Evolutionary conservation across 1,140 invertebrate species (phyloP).

Genomic region (Aradophagus sp.): DNA sequence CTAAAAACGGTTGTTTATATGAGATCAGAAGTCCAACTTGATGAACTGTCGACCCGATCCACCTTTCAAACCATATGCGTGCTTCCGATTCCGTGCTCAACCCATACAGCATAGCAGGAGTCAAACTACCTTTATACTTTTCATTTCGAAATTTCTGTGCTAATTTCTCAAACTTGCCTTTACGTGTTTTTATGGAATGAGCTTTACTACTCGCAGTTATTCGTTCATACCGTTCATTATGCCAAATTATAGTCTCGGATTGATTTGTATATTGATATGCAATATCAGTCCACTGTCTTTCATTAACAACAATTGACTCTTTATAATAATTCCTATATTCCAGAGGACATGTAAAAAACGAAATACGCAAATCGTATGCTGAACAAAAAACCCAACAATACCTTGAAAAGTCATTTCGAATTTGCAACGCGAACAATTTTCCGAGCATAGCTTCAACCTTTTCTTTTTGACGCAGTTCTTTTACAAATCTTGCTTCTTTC

Average conservation of each 20-base stretch:
- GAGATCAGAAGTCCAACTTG: slow-evolving; percentile 9
- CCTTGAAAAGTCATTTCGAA: no score
- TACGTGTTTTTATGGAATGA: no score
- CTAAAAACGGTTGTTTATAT: slow-evolving; percentile 15
- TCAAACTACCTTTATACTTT: slow-evolving; percentile 4
- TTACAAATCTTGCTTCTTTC: no score
- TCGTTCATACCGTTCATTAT: no score
- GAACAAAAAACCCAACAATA: not conserved
- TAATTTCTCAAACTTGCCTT: slow-evolving; percentile 8
- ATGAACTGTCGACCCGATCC: slow-evolving; percentile 1
- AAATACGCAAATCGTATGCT: no score
- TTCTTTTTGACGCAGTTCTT: no score
- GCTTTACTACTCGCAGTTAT: no score
- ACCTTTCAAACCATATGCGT: not conserved
- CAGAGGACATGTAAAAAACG: no score
- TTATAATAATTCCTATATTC: not conserved
- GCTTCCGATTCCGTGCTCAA: slow-evolving; percentile 4
- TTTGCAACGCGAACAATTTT: no score
- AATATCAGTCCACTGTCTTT: not conserved
- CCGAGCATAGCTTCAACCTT: not conserved
- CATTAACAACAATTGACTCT: slow-evolving; percentile 11
- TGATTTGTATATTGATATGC: no score
- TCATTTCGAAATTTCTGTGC: slow-evolving; percentile 6
- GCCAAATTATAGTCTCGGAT: no score
- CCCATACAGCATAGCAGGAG: slow-evolving; percentile 4